A percentile compares a stretch with the other conserved stretches of the same genome.
Evolutionary conservation across 2,888 invertebrate species (phyloP).

Genomic region (Diaperis boleti): DNA sequence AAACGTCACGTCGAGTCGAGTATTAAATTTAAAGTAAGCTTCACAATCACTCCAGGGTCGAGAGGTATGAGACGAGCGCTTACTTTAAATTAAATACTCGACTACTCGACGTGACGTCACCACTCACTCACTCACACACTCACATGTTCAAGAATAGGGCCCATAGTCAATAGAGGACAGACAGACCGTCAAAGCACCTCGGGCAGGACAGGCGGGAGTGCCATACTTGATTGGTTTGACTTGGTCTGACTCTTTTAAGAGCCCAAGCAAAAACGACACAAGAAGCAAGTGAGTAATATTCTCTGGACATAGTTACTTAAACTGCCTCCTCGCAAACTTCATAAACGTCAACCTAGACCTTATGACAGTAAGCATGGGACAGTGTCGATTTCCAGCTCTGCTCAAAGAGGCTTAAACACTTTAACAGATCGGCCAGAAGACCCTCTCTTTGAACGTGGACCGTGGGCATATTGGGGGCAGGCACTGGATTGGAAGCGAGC

Average conservation of each 20-base stretch:
- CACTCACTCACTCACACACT: no score
- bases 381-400: conserved; percentile 71
- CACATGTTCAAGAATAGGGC: no score
- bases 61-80: no score
- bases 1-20: no score
- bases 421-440: conserved; percentile 75
- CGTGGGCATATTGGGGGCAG: conserved; percentile 69
- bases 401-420: conserved; percentile 71
- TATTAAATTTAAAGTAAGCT: no score
- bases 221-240: conserved; percentile 70
- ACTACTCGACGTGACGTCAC: no score
- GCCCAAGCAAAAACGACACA: conserved; percentile 62
- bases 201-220: conserved; percentile 76
- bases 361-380: conserved; percentile 83
- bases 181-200: conserved; percentile 79
- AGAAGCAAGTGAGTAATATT: conserved; percentile 56
- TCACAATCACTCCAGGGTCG: no score
- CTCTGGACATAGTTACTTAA: conserved; percentile 73
- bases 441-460: conserved; percentile 76
- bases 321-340: conserved; percentile 78
- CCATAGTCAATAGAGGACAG: conserved; percentile 80
- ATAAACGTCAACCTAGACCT: conserved; percentile 76
- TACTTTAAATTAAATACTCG: no score
- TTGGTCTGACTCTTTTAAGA: conserved; percentile 63
- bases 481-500: conserved; percentile 66